Evolutionary conservation across 2,888 invertebrate species (phyloP), one percentile per base, ranked within the genome.

Genomic region (Cantharis rufa): DNA sequence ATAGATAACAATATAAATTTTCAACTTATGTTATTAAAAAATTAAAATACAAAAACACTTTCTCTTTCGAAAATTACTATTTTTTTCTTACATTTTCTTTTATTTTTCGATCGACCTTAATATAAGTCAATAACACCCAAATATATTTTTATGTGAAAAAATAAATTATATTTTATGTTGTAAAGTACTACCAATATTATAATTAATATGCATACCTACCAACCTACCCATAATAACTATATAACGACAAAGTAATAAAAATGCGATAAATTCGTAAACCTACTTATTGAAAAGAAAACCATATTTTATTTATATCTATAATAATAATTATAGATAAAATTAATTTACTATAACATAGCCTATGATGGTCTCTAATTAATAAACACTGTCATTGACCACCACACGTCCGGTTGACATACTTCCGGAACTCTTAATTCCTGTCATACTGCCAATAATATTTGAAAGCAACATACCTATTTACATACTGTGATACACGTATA

Each of bases 321-420:
- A 32, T 48, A 48, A 48, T 48, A 13, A 48, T 48, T 48, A n/a
- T 48, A 48, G 48, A 48, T 48, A 48, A 48, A 21, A 64, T 48
- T 48, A 48, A 48, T 48, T 48, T 21, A 27, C 24, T 15, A 24
- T 69, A 24, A 24, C 16, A 68, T 61, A 75, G 70, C 68, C 68
- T 75, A 28, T 71, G 72, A 72, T 28, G 69, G 13, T 68, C 24
- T 69, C 68, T 72, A 72, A 72, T 72, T 72, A 76, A 68, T 70
- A 72, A 21, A 62, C 75, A 62, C 78, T 80, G 79, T 79, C 80
- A 79, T 78, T 78, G 79, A 76, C 73, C 74, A 70, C 73, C 72
- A 79, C 76, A 81, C 82, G 83, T 82, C 82, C 82, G 82, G 82
- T 82, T 83, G 83, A 81, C 83, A 82, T 79, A 83, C 83, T 82